phyloP scores from a whole-genome alignment of 1,140 invertebrate genomes.

The Pomacea maculata region DNA sequence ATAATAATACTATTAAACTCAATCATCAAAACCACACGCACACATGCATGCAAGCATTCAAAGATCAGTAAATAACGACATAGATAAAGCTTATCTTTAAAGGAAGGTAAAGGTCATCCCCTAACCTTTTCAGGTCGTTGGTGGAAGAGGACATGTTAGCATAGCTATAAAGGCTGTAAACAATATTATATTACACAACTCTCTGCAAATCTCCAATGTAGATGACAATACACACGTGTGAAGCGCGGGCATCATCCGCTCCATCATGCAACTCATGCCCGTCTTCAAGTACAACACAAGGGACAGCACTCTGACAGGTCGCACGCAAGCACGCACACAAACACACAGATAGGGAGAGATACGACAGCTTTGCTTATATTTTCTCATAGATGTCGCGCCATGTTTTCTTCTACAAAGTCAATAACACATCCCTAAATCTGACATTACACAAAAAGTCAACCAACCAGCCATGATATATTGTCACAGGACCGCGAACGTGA shows the following conservation, averaged over 20 bases:
- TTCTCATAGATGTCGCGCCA: too few relatives aligned
- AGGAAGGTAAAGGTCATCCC: background rate
- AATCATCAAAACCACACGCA: background rate
- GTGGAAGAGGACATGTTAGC: background rate
- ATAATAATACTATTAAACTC: too few relatives aligned
- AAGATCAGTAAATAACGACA: slow-evolving; percentile 2
- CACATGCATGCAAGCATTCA: slow-evolving; percentile 9
- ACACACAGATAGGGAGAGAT: background rate
- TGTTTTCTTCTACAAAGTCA: too few relatives aligned
- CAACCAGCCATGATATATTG: background rate
- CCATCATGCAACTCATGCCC: background rate
- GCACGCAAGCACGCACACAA: too few relatives aligned
- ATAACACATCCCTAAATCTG: background rate
- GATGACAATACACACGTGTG: background rate
- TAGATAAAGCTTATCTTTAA: background rate
- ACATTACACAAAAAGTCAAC: background rate
- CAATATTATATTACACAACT: too few relatives aligned
- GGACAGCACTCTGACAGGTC: background rate
- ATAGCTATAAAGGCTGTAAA: too few relatives aligned
- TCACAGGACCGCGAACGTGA: too few relatives aligned
- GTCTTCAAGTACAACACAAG: too few relatives aligned
- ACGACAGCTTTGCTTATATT: background rate
- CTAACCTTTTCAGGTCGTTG: background rate
- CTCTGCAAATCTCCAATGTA: background rate
- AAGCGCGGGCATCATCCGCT: background rate